These are phyloP conservation scores for Acanthosoma haemorrhoidale DNA, from an alignment of 2,888 invertebrate genomes.

Conservation along the genomic window DNA sequence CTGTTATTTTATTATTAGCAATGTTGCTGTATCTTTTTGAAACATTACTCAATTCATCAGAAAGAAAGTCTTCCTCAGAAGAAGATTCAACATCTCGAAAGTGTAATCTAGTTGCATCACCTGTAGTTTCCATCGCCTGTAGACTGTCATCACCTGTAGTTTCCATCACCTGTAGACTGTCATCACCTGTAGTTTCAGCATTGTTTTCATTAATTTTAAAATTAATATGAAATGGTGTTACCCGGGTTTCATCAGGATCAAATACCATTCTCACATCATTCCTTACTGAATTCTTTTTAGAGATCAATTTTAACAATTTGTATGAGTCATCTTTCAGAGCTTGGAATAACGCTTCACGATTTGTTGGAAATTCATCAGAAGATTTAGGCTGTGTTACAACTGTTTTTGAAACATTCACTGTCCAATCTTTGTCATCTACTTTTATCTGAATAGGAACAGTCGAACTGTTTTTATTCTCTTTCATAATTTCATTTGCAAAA, in stretches of 20 bases:
- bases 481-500: constrained; percentile 9
- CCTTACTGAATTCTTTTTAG: constrained; percentile 12
- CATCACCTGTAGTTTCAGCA: neutral
- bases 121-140: no score
- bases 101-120: no score
- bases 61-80: neutral
- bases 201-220: neutral
- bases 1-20: no score
- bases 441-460: constrained; percentile 11
- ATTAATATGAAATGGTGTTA: constrained; percentile 2
- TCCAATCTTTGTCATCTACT: constrained; percentile 20
- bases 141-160: no score
- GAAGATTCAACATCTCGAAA: neutral
- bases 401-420: constrained; percentile 14
- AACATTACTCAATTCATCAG: no score
- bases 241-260: neutral
- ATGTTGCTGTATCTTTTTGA: no score
- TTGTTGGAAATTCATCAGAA: constrained; percentile 3
- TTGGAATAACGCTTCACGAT: neutral
- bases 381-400: neutral
- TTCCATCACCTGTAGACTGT: no score
- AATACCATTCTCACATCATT: constrained; percentile 12
- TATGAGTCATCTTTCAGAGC: neutral
- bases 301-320: neutral
- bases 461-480: neutral